Evolutionary conservation across 2,797 vertebrate species (phyloP).

Genomic region (Microtus californicus): DNA sequence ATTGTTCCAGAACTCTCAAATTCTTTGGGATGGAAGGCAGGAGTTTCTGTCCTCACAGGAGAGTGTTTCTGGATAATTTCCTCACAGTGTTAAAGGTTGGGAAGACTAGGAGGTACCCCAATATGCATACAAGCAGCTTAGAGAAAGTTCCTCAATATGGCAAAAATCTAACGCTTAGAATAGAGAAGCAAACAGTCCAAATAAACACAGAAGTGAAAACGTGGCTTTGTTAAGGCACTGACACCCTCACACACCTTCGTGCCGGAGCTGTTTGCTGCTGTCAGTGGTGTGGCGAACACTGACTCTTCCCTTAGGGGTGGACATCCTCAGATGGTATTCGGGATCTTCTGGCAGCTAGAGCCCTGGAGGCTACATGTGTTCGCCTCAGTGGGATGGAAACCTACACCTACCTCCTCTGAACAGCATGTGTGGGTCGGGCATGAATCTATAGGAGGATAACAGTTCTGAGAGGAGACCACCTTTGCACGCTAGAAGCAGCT

Average conservation of each 20-base stretch:
- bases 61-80: conserved; percentile 17
- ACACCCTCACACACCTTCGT: neutral
- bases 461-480: neutral
- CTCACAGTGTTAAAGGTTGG: neutral
- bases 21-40: neutral
- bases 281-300: neutral
- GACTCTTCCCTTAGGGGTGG: neutral
- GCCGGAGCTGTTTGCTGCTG: neutral
- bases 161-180: neutral
- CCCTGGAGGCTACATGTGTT: neutral
- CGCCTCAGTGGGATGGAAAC: neutral
- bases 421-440: neutral
- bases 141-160: neutral
- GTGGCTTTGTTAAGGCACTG: neutral
- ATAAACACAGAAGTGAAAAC: conserved; percentile 16
- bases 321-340: neutral
- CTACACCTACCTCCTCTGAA: neutral
- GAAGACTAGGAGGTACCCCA: neutral
- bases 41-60: neutral
- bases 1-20: conserved; percentile 34
- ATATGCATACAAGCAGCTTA: neutral
- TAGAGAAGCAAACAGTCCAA: neutral
- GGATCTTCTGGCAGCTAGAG: neutral
- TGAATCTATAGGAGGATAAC: neutral
- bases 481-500: neutral